Base-by-base conservation (phyloP, 37 sponge, comb jelly and placozoan genomes). In the Bolinopsis microptera region DNA sequence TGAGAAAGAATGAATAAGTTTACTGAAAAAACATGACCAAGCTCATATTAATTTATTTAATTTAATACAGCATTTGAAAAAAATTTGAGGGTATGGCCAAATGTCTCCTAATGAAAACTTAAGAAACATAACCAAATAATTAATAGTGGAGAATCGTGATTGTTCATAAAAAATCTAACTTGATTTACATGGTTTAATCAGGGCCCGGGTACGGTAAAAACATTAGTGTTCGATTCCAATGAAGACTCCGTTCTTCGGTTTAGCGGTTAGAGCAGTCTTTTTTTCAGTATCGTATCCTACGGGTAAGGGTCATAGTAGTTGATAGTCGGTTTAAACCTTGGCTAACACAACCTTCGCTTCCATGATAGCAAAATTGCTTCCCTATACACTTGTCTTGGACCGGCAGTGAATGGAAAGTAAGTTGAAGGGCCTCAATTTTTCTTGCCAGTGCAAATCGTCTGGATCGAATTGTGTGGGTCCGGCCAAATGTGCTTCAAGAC, bases 361-460 rank as follows among this genome's bases (percentile, higher is more conserved):
- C 82, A 80, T 80, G 37, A 80, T 80, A 8, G 38, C 82, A 22
- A 80, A 80, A 1, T n/a, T 35, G 16, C 30, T 41, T 86, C 32
- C 90, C 90, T 9, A 86, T 86, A 39, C 90, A 86, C 8, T n/a
- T 24, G 22, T 27, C 90, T 86, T 23, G 82, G 82, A 33, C 82
- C 82, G 35, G 38, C 38, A 80, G 38, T 80, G 30, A 80, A 80
- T 2, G 82, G 82, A 35, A 33, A 21, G 82, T 30, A 80, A 2
- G 82, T 80, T 34, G 8, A 36, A 2, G 90, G 37, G 82, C 36
- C 23, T 32, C 38, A 33, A 80, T 35, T 8, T 34, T 80, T 8
- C 5, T 16, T 2, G 23, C 21, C 30, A n/a, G 74, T 2, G 35
- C 38, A 22, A 80, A 80, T 22, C 82, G 38, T 80, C 82, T 16